Percentiles rank a stretch among this genome's conserved stretches.
Evolutionary conservation across 1,140 invertebrate genomes (phyloP).

Genomic region (Drosophila insularis): DNA sequence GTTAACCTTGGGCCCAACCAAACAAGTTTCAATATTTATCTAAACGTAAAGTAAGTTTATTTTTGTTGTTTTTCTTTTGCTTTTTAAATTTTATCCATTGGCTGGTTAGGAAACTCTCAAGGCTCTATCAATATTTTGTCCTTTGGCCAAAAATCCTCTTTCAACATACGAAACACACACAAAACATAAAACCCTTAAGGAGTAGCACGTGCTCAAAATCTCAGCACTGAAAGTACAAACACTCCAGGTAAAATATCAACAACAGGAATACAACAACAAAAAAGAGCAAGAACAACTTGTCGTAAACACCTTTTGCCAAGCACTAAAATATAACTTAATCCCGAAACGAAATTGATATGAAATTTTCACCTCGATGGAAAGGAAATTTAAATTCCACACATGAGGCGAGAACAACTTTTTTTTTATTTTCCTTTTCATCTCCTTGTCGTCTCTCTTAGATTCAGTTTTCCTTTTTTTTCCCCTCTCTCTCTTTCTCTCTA

Average conservation of each 20-base stretch:
- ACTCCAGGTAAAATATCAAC: conserved; percentile 18
- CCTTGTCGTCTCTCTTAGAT: conserved; percentile 34
- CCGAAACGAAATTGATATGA: conserved; percentile 73
- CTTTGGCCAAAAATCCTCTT: conserved; percentile 32
- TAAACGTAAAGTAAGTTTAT: conserved; percentile 17
- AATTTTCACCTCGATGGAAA: conserved; percentile 50
- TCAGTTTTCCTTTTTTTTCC: conserved; percentile 18
- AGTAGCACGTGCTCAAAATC: conserved; percentile 73
- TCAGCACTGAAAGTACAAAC: conserved; percentile 50
- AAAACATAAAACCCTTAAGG: conserved; percentile 64
- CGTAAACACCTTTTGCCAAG: conserved; percentile 66
- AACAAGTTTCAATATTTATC: conserved; percentile 1
- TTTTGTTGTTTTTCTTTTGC: neutral
- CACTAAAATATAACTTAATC: conserved; percentile 80
- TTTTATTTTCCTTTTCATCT: conserved; percentile 47
- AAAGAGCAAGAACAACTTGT: conserved; percentile 33
- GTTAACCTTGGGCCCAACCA: neutral
- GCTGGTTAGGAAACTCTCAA: conserved; percentile 31
- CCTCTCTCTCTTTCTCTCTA: neutral
- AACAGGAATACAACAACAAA: conserved; percentile 6
- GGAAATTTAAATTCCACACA: conserved; percentile 74
- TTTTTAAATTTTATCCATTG: conserved; percentile 5
- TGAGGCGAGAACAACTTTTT: conserved; percentile 63
- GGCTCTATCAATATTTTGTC: conserved; percentile 67
- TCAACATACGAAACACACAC: conserved; percentile 46